Conservation (phyloP, 2,113 vertebrate genomes). For the Gobius niger region DNA sequence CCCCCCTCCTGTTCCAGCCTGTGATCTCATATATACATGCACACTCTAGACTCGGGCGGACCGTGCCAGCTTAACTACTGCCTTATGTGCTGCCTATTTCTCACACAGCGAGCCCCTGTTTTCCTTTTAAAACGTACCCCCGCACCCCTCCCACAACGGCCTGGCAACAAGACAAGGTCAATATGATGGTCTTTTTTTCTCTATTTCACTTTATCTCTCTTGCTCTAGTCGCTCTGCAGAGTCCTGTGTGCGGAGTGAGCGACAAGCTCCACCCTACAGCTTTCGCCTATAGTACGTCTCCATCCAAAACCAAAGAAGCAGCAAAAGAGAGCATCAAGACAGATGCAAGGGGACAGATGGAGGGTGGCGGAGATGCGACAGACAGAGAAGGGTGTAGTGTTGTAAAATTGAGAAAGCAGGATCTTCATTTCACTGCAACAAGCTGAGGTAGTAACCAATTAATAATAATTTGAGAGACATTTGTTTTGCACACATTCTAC, state of each 20-base stretch:
- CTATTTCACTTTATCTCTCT: conserved; percentile 44
- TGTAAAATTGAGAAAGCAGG: conserved; percentile 56
- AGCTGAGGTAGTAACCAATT: background rate
- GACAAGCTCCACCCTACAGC: conserved; percentile 65
- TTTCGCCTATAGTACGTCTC: conserved; percentile 64
- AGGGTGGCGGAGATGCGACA: conserved; percentile 55
- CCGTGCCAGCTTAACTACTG: conserved; percentile 51
- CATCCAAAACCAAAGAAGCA: conserved; percentile 45
- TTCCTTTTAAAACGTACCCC: conserved; percentile 50
- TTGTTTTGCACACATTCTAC: background rate
- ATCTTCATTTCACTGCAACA: conserved; percentile 42
- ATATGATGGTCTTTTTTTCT: conserved; percentile 57
- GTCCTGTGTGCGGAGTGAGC: conserved; percentile 49
- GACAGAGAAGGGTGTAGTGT: conserved; percentile 48
- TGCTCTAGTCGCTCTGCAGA: conserved; percentile 33
- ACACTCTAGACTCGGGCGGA: conserved; percentile 60
- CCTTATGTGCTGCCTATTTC: conserved; percentile 45
- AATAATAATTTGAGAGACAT: background rate
- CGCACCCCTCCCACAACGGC: conserved; percentile 38
- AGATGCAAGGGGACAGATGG: conserved; percentile 66
- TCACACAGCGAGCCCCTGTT: conserved; percentile 54
- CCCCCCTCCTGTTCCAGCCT: conserved; percentile 20
- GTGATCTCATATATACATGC: conserved; percentile 39
- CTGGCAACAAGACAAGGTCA: conserved; percentile 73
- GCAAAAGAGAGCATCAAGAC: conserved; percentile 44